phyloP scores from a whole-genome alignment of 2,888 invertebrate genomes.

The Leistus spinibarbis region DNA sequence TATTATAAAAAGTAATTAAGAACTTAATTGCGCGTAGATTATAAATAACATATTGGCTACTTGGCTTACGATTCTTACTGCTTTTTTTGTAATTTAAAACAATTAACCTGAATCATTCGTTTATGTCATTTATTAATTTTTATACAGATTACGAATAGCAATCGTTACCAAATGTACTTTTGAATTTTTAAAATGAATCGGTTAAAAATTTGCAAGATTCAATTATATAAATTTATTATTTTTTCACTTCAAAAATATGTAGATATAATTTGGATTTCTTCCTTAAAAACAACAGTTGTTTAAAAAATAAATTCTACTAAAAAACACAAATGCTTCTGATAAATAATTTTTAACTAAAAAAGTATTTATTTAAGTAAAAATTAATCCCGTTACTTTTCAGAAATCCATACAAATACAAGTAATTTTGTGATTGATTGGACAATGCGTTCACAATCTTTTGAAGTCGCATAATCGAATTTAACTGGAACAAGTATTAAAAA shows the following conservation, averaged over 20 bases:
- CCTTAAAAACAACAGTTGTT: too few relatives aligned
- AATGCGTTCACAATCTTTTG: slow-evolving; percentile 16
- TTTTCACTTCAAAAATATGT: too few relatives aligned
- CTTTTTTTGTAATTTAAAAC: slow-evolving; percentile 23
- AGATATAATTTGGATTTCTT: too few relatives aligned
- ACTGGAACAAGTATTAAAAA: slow-evolving; percentile 18
- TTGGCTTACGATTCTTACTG: neutral
- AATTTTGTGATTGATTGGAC: slow-evolving; percentile 16
- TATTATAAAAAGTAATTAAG: slow-evolving; percentile 32
- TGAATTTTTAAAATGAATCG: too few relatives aligned
- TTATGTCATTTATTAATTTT: neutral
- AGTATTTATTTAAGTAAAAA: neutral
- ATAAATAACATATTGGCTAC: slow-evolving; percentile 18
- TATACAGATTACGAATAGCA: neutral
- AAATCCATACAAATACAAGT: slow-evolving; percentile 3
- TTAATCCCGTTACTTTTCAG: neutral
- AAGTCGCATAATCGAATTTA: slow-evolving; percentile 25
- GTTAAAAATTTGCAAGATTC: too few relatives aligned
- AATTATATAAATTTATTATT: too few relatives aligned
- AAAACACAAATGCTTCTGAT: too few relatives aligned
- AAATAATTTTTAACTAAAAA: too few relatives aligned
- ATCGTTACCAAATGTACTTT: too few relatives aligned
- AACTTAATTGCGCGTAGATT: slow-evolving; percentile 26
- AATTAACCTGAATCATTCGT: slow-evolving; percentile 20
- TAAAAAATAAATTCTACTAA: too few relatives aligned